phyloP scores from a whole-genome alignment of 2,113 vertebrate genomes.

The Coracopsis vasa region DNA sequence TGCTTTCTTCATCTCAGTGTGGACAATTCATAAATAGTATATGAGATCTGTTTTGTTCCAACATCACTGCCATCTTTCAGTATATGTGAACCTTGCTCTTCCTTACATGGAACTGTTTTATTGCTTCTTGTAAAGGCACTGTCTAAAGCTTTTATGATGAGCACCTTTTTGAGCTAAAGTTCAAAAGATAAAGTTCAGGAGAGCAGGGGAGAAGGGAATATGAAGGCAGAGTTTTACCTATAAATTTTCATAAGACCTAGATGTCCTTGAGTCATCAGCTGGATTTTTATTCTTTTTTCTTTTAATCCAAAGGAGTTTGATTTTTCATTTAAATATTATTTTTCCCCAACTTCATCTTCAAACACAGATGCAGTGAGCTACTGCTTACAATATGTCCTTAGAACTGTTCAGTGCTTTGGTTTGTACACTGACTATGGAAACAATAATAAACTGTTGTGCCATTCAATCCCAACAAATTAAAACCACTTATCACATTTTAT shows the following conservation, averaged over 20 bases:
- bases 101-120: background rate
- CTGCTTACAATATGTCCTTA: background rate
- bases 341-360: background rate
- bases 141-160: background rate
- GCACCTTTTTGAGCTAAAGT: background rate
- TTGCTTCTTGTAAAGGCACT: background rate
- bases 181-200: background rate
- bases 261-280: background rate
- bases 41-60: background rate
- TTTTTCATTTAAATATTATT: background rate
- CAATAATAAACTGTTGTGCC: background rate
- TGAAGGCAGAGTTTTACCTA: background rate
- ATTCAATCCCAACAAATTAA: background rate
- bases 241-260: background rate
- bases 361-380: background rate
- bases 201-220: accelerated
- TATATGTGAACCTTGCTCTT: background rate
- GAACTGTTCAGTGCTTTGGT: background rate
- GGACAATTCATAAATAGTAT: background rate
- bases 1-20: background rate
- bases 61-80: background rate
- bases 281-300: background rate
- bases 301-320: background rate
- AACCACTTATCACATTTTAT: background rate
- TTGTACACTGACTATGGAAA: background rate